These are phyloP conservation scores for Heteromormyrus szaboi DNA, from an alignment of 2,797 vertebrate genomes.

Conservation along the genomic window DNA sequence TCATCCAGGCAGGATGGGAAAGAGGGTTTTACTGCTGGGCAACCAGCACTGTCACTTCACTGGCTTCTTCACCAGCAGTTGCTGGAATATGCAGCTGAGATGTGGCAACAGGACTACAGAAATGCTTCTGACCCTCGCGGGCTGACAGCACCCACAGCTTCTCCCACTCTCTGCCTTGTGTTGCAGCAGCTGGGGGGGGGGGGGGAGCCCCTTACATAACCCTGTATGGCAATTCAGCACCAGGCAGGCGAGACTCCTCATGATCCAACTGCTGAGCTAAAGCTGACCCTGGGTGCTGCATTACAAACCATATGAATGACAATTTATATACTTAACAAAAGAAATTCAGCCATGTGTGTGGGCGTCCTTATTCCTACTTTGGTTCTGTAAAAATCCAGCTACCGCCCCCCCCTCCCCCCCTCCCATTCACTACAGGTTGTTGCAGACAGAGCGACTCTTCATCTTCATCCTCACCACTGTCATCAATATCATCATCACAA, in stretches of 20 bases:
- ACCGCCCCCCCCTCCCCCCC: neutral
- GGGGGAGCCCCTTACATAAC: constrained; percentile 39
- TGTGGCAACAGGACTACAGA: neutral
- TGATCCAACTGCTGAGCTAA: constrained; percentile 13
- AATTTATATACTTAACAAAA: neutral
- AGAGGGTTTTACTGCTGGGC: neutral
- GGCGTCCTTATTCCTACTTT: neutral
- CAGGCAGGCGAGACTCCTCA: constrained; percentile 27
- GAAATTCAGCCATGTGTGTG: neutral
- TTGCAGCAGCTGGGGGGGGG: constrained; percentile 18
- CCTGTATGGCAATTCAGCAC: constrained; percentile 34
- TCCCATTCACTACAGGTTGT: neutral
- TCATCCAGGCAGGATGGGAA: neutral
- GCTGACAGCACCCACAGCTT: neutral
- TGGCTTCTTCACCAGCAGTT: neutral
- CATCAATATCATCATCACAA: neutral
- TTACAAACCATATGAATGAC: neutral
- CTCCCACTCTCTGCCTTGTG: neutral
- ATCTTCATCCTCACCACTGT: neutral
- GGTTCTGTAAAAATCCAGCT: neutral
- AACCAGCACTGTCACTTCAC: neutral
- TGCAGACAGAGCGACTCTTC: neutral
- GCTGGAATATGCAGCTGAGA: neutral
- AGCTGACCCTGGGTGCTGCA: neutral
- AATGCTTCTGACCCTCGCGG: neutral